Base-by-base conservation (phyloP, 2,888 invertebrate genomes). In the Nineta flava region DNA sequence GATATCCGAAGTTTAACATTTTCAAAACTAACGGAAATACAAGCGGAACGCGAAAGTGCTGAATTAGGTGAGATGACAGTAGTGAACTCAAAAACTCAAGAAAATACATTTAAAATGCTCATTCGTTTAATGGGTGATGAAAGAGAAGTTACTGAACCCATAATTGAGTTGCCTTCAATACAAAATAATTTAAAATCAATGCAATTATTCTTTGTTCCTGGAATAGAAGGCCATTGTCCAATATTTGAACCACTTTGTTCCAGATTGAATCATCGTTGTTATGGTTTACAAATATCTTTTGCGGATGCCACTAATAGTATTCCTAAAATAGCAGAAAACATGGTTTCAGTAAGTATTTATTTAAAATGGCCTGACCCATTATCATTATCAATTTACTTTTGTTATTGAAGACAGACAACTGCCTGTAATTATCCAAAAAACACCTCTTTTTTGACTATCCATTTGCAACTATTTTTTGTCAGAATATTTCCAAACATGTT, bases 1-100 rank as follows among this genome's bases (percentile, higher is more conserved):
- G 92, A 94, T 57, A 82, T 94, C 51, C 75, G 92, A 47, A 76
- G 77, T 1, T 66, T 93, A 40, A 92, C 87, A 0, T 82, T 92
- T 56, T 76, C 79, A 16, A 82, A 69, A 75, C 76, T 13, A 38
- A 38, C 38, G 7, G 26, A 26, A 26, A 3, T 26, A 5, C 26
- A 26, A 26, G 4, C 3, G 26, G 5, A 26, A 26, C 26, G 26
- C 7, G 26, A 26, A 26, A 26, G 7, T 6, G 26, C 26, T 7
- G 26, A 26, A 26, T 6, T 7, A 5, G 26, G 7, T 7, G 2
- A 5, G 1, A 2, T 7, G 7, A 26, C 3, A 6, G 7, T 6
- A 7, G 26, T 6, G 2, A 26, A 2, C 7, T 6, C 26, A 7
- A 26, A 26, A 2, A 7, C 26, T 6, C 4, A 26, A 6, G 26